Conservation (phyloP, 2,797 vertebrate species). For the Heterohyrax brucei region DNA sequence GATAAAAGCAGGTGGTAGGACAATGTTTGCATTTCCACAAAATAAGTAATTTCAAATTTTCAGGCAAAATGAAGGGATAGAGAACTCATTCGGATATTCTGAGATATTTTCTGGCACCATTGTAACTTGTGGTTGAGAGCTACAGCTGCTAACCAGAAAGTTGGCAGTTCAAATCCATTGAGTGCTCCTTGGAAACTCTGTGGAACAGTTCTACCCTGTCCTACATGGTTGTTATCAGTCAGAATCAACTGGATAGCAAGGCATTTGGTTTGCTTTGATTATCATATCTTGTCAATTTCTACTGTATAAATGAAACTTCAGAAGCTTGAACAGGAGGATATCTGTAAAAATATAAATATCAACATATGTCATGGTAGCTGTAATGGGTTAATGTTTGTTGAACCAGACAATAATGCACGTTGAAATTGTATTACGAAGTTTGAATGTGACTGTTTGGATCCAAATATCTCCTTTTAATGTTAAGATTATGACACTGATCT, state of each 20-base stretch:
- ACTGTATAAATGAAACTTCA: neutral
- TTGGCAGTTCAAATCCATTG: no score
- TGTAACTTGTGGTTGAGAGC: neutral
- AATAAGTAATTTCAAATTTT: constrained; percentile 73
- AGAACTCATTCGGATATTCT: neutral
- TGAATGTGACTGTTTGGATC: neutral
- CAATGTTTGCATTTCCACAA: constrained; percentile 69
- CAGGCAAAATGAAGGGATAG: neutral
- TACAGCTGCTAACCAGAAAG: no score
- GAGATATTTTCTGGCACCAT: neutral
- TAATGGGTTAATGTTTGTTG: neutral
- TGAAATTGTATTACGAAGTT: neutral
- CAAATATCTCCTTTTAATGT: neutral
- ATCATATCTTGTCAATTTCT: neutral
- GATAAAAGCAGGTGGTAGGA: constrained; percentile 60
- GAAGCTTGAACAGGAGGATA: neutral
- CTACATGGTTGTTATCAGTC: no score
- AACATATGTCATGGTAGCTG: neutral
- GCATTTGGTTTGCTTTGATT: no score
- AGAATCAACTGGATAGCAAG: no score
- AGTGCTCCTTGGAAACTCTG: no score
- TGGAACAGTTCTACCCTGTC: no score
- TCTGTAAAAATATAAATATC: neutral
- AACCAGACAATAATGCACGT: neutral
- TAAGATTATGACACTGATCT: neutral